phyloP scores from a whole-genome alignment of 1,140 invertebrate genomes.

The Monochamus saltuarius region DNA sequence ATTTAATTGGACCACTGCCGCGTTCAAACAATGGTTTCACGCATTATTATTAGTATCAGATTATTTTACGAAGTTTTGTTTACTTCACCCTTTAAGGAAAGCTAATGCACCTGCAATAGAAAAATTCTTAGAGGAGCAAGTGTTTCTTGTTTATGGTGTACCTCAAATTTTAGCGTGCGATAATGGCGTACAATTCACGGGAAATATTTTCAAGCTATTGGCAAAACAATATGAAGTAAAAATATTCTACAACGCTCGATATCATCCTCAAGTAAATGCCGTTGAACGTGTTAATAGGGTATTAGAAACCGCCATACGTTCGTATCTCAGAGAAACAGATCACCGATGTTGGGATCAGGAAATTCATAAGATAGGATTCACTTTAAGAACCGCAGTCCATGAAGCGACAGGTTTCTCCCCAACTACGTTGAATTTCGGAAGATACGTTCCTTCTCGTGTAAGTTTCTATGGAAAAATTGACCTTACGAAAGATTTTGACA shows the following conservation, averaged over 20 bases:
- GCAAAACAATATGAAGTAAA: slow-evolving; percentile 14
- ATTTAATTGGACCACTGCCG: background rate
- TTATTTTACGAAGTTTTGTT: slow-evolving; percentile 12
- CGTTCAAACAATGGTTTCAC: slow-evolving; percentile 1
- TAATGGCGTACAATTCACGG: slow-evolving; percentile 22
- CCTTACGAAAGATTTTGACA: background rate
- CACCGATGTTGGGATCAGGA: slow-evolving; percentile 44
- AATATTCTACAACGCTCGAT: slow-evolving; percentile 18
- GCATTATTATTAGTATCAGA: slow-evolving; percentile 12
- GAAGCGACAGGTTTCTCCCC: slow-evolving; percentile 43
- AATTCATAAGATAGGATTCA: slow-evolving; percentile 34
- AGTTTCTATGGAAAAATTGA: background rate
- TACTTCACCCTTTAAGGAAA: slow-evolving; percentile 2
- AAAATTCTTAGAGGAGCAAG: slow-evolving; percentile 16
- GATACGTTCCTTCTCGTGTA: slow-evolving; percentile 19
- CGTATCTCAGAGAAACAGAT: slow-evolving; percentile 38
- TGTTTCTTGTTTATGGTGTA: slow-evolving; percentile 25
- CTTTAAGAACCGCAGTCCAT: slow-evolving; percentile 39
- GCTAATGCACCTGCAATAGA: slow-evolving; percentile 5
- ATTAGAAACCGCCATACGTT: slow-evolving; percentile 41
- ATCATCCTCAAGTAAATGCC: slow-evolving; percentile 27
- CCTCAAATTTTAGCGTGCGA: slow-evolving; percentile 17
- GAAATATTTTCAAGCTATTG: slow-evolving; percentile 15
- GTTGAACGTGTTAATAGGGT: slow-evolving; percentile 42
- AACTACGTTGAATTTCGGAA: slow-evolving; percentile 34